A percentile compares a stretch with the other conserved stretches of the same genome.
Evolutionary conservation across 2,113 vertebrate species (phyloP).

Genomic region (Setophaga petechia): DNA sequence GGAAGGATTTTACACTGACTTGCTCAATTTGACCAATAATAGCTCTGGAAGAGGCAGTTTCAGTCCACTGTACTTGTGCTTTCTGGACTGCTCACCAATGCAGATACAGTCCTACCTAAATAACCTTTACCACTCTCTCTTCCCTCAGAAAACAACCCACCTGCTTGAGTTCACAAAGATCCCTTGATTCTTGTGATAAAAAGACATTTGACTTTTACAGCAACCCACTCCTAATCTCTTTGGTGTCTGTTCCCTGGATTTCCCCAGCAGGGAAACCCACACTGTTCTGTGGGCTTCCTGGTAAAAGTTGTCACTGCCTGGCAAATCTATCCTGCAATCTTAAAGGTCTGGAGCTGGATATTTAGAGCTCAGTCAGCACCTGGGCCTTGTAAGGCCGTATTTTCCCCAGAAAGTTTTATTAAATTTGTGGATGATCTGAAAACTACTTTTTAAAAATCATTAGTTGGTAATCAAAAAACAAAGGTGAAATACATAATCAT

Average conservation of each 20-base stretch:
- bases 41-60: background rate
- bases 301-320: background rate
- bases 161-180: background rate
- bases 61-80: background rate
- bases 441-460: background rate
- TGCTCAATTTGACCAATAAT: background rate
- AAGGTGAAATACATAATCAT: background rate
- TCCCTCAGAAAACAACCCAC: background rate
- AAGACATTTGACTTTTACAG: background rate
- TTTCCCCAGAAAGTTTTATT: background rate
- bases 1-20: background rate
- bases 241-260: background rate
- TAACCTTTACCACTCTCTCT: background rate
- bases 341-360: background rate
- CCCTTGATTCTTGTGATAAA: background rate
- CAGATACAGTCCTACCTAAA: background rate
- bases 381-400: background rate
- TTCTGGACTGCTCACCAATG: background rate
- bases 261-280: background rate
- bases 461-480: background rate
- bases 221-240: background rate
- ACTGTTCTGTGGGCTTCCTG: background rate
- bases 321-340: background rate
- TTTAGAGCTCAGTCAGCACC: background rate
- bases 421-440: background rate